phyloP scores from a whole-genome alignment of 2,888 invertebrate species.

The Andrena praecox region DNA sequence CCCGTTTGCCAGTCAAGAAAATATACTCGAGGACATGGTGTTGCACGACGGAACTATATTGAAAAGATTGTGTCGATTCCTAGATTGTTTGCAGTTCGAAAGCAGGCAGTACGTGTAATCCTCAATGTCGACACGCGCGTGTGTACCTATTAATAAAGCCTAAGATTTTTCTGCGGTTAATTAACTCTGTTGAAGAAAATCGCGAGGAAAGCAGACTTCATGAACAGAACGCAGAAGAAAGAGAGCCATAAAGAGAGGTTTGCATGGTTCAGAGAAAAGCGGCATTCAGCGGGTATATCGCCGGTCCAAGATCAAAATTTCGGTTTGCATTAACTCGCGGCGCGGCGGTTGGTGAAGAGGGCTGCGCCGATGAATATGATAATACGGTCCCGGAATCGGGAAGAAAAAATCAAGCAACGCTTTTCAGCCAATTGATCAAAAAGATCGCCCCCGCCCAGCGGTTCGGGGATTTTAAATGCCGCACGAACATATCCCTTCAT shows the following conservation, averaged over 20 bases:
- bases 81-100: slow-evolving; percentile 6
- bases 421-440: slow-evolving; percentile 66
- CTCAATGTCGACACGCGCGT: not conserved
- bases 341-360: not conserved
- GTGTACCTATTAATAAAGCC: not conserved
- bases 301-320: slow-evolving; percentile 46
- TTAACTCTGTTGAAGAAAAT: slow-evolving; percentile 15
- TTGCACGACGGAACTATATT: not conserved
- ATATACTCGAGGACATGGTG: slow-evolving; percentile 8
- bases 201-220: not conserved
- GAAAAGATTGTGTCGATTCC: not conserved
- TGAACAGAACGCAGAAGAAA: not conserved
- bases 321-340: slow-evolving; percentile 17
- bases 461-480: slow-evolving; percentile 53
- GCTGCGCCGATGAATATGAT: slow-evolving; percentile 47
- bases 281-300: not conserved
- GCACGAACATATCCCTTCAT: slow-evolving; percentile 58
- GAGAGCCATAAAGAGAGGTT: not conserved
- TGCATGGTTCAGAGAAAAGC: not conserved
- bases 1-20: slow-evolving; percentile 12
- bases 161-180: slow-evolving; percentile 3
- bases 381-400: slow-evolving; percentile 39
- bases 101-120: not conserved
- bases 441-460: slow-evolving; percentile 30
- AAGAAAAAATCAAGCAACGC: slow-evolving; percentile 51